A percentile compares a stretch with the other conserved stretches of the same genome.
Conservation (phyloP, 2,113 vertebrate genomes). For the Bos taurus region ARS-UCD2.0 NC_037335.1:18270001-18270500, state of each 20-base stretch:
- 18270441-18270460: conserved; percentile 12
- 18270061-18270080: neutral
- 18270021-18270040: neutral
- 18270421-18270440: neutral
- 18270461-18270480: neutral
- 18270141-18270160: neutral
- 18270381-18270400: neutral
- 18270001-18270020: neutral
- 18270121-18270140: neutral
- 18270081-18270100: neutral
- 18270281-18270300: neutral
- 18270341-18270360: neutral
- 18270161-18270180: neutral
- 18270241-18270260: neutral
- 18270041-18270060: neutral
- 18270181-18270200: neutral
- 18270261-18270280: neutral
- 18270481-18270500: neutral
- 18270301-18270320: neutral
- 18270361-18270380: neutral
- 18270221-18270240: neutral
- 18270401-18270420: neutral
- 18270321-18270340: neutral
- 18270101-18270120: neutral
- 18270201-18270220: neutral